phyloP scores from a whole-genome alignment of 2,888 invertebrate species.

The Arrhopalites spinosus region DNA sequence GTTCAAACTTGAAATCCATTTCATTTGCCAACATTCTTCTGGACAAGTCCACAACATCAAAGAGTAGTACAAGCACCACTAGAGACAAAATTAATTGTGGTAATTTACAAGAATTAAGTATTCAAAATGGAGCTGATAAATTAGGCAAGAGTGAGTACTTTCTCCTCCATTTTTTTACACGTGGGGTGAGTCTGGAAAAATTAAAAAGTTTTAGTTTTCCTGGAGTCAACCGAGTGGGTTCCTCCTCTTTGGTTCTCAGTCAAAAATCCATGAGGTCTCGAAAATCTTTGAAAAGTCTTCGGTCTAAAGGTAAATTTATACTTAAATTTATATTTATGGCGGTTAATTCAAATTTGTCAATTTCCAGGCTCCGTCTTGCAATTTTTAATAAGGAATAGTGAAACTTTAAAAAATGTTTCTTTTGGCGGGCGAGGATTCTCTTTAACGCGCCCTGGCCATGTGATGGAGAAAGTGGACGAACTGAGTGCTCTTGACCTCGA shows the following conservation, averaged over 20 bases:
- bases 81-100: background rate
- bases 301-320: background rate
- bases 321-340: background rate
- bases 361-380: background rate
- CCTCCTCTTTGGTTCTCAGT: background rate
- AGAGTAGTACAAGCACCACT: background rate
- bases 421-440: background rate
- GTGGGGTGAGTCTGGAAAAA: background rate
- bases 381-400: background rate
- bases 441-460: background rate
- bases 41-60: background rate
- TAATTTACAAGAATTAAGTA: background rate
- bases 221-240: background rate
- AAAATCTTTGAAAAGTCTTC: background rate
- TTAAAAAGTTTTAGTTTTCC: background rate
- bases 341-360: background rate
- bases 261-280: background rate
- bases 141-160: background rate
- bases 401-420: background rate
- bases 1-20: background rate
- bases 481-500: background rate
- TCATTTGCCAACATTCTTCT: background rate
- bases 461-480: background rate
- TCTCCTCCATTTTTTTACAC: background rate
- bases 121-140: background rate